phyloP scores from a whole-genome alignment of 2,113 vertebrate species.

The Synchiropus splendidus region DNA sequence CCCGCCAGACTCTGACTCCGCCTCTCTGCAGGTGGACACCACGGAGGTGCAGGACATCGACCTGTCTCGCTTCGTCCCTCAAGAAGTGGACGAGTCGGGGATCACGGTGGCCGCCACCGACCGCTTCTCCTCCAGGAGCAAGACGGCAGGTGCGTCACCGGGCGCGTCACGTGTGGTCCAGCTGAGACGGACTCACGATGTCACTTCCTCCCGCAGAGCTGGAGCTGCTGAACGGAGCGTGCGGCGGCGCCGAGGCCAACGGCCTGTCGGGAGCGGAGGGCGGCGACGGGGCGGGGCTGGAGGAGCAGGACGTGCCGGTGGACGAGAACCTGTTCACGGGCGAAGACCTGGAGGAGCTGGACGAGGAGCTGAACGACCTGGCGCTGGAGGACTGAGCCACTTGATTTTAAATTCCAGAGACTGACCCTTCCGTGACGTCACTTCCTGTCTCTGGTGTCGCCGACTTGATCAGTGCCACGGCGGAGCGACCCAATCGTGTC shows the following conservation, averaged over 20 bases:
- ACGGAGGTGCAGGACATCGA: constrained; percentile 82
- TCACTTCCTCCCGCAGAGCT: constrained; percentile 56
- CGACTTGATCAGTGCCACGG: constrained; percentile 10
- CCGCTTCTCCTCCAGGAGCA: constrained; percentile 70
- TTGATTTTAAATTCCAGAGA: constrained; percentile 52
- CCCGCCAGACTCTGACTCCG: background rate
- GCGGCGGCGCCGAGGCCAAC: constrained; percentile 77
- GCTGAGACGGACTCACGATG: too few species aligned
- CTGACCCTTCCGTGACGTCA: constrained; percentile 41
- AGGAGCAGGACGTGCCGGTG: constrained; percentile 81
- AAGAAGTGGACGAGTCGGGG: constrained; percentile 86
- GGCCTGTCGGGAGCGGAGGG: constrained; percentile 52
- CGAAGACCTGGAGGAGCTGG: constrained; percentile 94
- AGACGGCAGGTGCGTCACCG: constrained; percentile 7
- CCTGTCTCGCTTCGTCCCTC: constrained; percentile 81
- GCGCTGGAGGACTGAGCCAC: constrained; percentile 81
- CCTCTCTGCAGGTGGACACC: constrained; percentile 57
- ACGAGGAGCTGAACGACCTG: constrained; percentile 92
- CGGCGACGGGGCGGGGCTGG: constrained; percentile 35
- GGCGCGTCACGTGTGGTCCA: too few species aligned
- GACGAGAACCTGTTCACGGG: constrained; percentile 98
- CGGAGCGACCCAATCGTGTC: too few species aligned
- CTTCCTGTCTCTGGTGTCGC: constrained; percentile 31
- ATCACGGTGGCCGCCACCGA: constrained; percentile 88
- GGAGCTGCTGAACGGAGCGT: constrained; percentile 85